A percentile compares a stretch with the other conserved stretches of the same genome.
phyloP scores from a whole-genome alignment of 2,113 vertebrate species.

The Steatornis caripensis region DNA sequence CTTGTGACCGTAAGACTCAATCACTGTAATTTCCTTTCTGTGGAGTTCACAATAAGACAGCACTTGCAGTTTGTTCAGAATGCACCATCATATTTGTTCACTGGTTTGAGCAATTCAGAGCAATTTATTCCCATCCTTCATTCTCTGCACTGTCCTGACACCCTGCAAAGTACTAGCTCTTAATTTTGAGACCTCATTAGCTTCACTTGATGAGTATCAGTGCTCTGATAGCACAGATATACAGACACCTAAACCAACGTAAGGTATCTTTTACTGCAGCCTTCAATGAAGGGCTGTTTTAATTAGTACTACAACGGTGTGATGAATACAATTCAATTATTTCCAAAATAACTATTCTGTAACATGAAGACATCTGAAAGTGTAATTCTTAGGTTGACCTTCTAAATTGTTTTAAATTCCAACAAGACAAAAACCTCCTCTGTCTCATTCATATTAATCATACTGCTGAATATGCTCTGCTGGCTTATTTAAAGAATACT shows the following conservation, averaged over 20 bases:
- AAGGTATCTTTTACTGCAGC: not conserved
- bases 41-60: not conserved
- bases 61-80: not conserved
- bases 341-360: not conserved
- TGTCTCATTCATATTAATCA: not conserved
- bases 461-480: not conserved
- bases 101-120: not conserved
- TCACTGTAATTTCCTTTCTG: constrained; percentile 8
- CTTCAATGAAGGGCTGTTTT: not conserved
- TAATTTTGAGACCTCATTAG: constrained; percentile 29
- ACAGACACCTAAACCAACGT: not conserved
- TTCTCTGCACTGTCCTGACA: not conserved
- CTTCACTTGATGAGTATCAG: not conserved
- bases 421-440: not conserved
- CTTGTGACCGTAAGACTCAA: not conserved
- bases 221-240: not conserved
- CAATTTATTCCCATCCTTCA: not conserved
- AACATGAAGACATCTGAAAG: too few species aligned
- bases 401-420: too few species aligned
- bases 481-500: not conserved
- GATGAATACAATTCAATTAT: not conserved
- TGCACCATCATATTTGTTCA: not conserved
- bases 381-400: too few species aligned
- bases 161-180: not conserved
- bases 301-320: not conserved